Base-by-base conservation (phyloP, 2,797 vertebrate species). In the Hippoglossus hippoglossus region DNA sequence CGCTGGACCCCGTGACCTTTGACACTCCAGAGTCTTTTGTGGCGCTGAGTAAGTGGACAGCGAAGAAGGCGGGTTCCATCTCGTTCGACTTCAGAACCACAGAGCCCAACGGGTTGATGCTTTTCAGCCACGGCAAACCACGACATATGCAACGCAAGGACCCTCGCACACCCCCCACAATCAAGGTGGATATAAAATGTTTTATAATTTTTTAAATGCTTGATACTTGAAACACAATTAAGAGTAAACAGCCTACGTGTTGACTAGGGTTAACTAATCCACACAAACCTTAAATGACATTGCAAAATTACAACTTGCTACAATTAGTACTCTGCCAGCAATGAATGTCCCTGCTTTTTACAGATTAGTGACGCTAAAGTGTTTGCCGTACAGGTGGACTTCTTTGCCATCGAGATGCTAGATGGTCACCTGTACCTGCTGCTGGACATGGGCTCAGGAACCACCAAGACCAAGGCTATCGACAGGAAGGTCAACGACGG, bases 61-160 rank as follows among this genome's bases (percentile, higher is more conserved):
- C 98, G 52, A 99, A 99, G 94, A 98, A 98, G 93, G 98, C 97
- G 1, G 98, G 98, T 66, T 99, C 98, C 15, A 98, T 99, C 90
- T 99, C 98, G 0, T 98, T 99, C 70, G 98, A 99, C 93, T 99
- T 99, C 87, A 96, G 97, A 68, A 99, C 98, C 56, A 99, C 98
- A 1, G 98, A 99, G 85, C 98, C 98, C 60, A 99, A 98, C 18
- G 98, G 98, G 41, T 88, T 99, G 76, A 98, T 99, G 87, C 95
- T 99, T 73, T 99, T 99, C 89, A 99, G 98, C 73, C 98, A 99
- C 0, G 98, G 98, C 56, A 99, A 99, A 85, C 97, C 97, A 58
- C 92, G 97, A 74, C 97, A 97, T 56, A 92, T 95, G 83, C 96
- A 97, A 55, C 93, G 91, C 74, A 99, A 99, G 89, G 98, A 99